phyloP scores from a whole-genome alignment of 35 echinoderm and acorn worm species.

The Diadema setosum region DNA sequence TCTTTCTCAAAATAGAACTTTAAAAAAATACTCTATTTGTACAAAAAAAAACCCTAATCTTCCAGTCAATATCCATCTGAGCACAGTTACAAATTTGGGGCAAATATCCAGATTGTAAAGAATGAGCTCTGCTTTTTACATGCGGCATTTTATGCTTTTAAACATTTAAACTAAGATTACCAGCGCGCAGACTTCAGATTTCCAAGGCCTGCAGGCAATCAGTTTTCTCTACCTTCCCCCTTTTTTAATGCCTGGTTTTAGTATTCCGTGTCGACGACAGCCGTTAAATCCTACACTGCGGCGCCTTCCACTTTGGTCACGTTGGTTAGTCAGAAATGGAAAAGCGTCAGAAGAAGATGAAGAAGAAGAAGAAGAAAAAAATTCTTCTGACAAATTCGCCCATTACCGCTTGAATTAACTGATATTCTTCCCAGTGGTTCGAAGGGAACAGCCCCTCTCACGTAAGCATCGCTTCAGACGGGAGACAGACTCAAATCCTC shows the following conservation, averaged over 20 bases:
- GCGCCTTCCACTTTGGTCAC: background rate
- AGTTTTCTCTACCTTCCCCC: too few relatives aligned
- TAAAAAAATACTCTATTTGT: background rate
- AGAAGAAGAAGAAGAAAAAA: background rate
- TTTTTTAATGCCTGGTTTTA: too few relatives aligned
- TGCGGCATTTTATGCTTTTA: background rate
- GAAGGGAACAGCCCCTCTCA: too few relatives aligned
- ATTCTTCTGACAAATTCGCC: too few relatives aligned
- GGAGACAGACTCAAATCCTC: too few relatives aligned
- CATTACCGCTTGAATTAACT: too few relatives aligned
- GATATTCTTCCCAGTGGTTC: too few relatives aligned
- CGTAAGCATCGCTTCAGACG: too few relatives aligned
- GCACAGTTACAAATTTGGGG: background rate
- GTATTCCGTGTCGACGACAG: background rate
- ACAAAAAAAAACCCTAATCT: background rate
- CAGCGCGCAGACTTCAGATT: background rate
- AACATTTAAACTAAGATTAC: background rate
- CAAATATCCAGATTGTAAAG: background rate
- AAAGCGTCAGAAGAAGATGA: background rate
- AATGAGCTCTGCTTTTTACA: background rate
- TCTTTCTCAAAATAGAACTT: background rate
- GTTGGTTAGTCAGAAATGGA: background rate
- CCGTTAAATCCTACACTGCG: background rate
- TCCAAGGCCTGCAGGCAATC: too few relatives aligned
- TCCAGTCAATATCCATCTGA: background rate